Conservation (phyloP, 2,888 invertebrate species). For the Sepioteuthis lessoniana region DNA sequence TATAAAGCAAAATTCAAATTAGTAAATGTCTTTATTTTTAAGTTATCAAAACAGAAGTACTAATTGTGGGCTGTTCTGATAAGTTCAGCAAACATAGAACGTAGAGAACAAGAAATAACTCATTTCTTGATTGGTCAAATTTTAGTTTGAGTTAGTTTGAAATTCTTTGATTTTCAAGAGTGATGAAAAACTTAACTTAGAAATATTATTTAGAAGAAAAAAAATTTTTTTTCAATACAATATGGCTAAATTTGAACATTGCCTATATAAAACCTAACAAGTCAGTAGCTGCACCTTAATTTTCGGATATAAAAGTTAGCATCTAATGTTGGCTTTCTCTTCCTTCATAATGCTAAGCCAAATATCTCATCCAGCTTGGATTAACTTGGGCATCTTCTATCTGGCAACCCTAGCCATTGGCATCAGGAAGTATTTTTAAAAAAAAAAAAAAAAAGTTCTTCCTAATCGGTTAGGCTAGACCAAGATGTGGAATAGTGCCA, state of each 20-base stretch:
- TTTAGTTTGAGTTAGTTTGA: no score
- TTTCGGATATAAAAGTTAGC: conserved; percentile 13
- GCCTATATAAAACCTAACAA: not conserved
- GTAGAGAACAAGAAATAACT: no score
- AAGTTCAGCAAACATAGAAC: no score
- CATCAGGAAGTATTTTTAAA: conserved; percentile 14
- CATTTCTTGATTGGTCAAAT: no score
- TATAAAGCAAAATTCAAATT: not conserved
- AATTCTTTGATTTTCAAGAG: no score
- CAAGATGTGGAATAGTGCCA: conserved; percentile 44
- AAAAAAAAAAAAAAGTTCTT: not conserved
- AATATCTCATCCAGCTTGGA: conserved; percentile 34
- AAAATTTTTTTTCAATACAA: no score
- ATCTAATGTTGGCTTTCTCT: conserved; percentile 33
- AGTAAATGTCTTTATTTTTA: not conserved
- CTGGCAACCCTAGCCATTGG: conserved; percentile 36
- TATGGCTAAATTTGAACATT: not conserved
- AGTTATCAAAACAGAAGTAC: not conserved
- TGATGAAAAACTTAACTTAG: not conserved
- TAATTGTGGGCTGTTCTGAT: not conserved
- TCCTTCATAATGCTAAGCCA: not conserved
- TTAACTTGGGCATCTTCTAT: conserved; percentile 43
- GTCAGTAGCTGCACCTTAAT: not conserved
- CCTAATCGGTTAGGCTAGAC: not conserved
- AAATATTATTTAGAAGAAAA: not conserved